Evolutionary conservation across 2,113 vertebrate species (phyloP).

Genomic region (Eira barbara): DNA sequence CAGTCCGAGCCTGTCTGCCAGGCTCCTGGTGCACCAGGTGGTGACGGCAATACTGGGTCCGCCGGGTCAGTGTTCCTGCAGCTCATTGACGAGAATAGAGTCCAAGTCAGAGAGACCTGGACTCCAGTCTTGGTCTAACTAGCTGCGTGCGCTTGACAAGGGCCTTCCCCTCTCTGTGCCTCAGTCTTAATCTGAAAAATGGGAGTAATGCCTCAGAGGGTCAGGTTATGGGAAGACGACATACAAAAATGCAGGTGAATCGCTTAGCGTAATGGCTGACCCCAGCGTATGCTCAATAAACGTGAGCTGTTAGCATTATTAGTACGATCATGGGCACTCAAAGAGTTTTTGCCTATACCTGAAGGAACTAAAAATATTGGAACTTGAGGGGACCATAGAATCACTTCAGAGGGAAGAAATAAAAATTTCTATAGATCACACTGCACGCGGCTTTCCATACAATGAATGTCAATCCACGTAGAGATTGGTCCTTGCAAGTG

Average conservation of each 20-base stretch:
- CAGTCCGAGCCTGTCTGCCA: not conserved
- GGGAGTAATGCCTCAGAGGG: not conserved
- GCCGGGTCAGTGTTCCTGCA: not conserved
- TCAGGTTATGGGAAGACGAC: not conserved
- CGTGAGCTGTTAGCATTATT: not conserved
- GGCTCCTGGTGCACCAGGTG: not conserved
- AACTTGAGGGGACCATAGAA: not conserved
- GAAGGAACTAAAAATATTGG: not conserved
- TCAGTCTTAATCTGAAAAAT: not conserved
- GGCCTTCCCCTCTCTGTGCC: not conserved
- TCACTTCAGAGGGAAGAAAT: not conserved
- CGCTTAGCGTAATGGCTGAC: not conserved
- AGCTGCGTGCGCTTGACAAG: not conserved
- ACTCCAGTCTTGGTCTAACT: not conserved
- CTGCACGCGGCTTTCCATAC: not conserved
- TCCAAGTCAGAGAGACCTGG: not conserved
- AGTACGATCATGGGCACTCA: not conserved
- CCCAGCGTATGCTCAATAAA: not conserved
- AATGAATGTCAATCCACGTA: not conserved
- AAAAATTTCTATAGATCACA: not conserved
- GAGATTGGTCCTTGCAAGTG: not conserved
- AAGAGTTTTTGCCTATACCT: not conserved
- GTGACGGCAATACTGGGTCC: not conserved
- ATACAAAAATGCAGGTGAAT: not conserved
- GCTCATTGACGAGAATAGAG: not conserved